Percentiles rank a stretch among this genome's conserved stretches.
Evolutionary conservation across 2,888 invertebrate species (phyloP).

Genomic region (Lucinisca nassula): DNA sequence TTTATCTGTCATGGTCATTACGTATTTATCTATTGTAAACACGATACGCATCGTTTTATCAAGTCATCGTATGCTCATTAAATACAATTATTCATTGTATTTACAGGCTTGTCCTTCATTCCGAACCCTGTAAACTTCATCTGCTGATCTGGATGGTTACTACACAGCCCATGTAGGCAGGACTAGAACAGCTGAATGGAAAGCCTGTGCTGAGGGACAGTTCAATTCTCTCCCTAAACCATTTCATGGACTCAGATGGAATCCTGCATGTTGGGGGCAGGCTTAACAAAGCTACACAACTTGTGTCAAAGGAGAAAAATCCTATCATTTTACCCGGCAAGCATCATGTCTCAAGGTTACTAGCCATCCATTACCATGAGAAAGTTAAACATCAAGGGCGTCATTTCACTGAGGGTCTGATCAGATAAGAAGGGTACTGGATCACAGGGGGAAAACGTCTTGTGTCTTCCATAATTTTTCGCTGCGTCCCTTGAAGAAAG

Average conservation of each 20-base stretch:
- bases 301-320: slow-evolving; percentile 35
- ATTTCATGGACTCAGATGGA: slow-evolving; percentile 22
- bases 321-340: slow-evolving; percentile 40
- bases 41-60: no score
- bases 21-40: no score
- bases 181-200: no score
- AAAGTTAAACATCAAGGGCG: slow-evolving; percentile 58
- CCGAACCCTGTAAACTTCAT: no score
- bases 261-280: slow-evolving; percentile 41
- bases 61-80: no score
- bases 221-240: slow-evolving; percentile 10
- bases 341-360: slow-evolving; percentile 36
- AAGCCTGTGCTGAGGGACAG: slow-evolving; percentile 14
- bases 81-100: no score
- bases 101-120: no score
- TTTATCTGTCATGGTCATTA: no score
- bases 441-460: slow-evolving; percentile 58
- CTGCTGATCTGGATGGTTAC: no score
- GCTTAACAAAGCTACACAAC: background rate
- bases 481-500: slow-evolving; percentile 62
- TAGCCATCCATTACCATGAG: slow-evolving; percentile 31
- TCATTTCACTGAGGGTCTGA: slow-evolving; percentile 55
- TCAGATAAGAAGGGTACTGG: slow-evolving; percentile 65
- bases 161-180: no score
- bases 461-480: slow-evolving; percentile 50